Percentiles rank a stretch among this genome's conserved stretches.
phyloP scores from a whole-genome alignment of 2,113 vertebrate genomes.

The Polypterus bichir region DNA sequence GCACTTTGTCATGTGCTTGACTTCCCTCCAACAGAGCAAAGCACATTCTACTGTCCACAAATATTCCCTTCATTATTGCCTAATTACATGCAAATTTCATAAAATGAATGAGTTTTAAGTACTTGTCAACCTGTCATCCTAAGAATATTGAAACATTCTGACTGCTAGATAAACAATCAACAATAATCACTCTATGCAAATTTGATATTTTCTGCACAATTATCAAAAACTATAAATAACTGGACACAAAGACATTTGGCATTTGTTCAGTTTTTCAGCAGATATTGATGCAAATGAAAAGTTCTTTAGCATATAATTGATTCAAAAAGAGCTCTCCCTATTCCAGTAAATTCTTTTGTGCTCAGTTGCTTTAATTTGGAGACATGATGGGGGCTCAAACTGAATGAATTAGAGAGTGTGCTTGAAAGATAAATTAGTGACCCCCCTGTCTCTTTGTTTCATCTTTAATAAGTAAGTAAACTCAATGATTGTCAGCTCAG shows the following conservation, averaged over 20 bases:
- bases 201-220: constrained; percentile 99
- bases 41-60: constrained; percentile 83
- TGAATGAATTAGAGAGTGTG: constrained; percentile 33
- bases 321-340: constrained; percentile 46
- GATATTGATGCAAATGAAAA: constrained; percentile 64
- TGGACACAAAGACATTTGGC: constrained; percentile 94
- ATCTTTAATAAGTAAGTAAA: not conserved
- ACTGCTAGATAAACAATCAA: constrained; percentile 98
- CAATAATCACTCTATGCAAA: constrained; percentile 99
- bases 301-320: constrained; percentile 63
- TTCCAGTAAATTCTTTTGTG: constrained; percentile 33
- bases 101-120: constrained; percentile 98
- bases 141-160: constrained; percentile 92
- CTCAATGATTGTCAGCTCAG: no score
- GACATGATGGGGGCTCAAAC: constrained; percentile 48
- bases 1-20: constrained; percentile 69
- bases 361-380: constrained; percentile 42
- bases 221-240: constrained; percentile 93
- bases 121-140: constrained; percentile 97
- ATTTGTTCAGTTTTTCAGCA: constrained; percentile 71
- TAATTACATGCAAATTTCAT: constrained; percentile 98
- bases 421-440: constrained; percentile 2
- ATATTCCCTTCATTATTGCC: constrained; percentile 87
- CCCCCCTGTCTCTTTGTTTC: constrained; percentile 14
- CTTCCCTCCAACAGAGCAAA: constrained; percentile 68